Evolutionary conservation across 2,797 vertebrate species (phyloP), one percentile per base, ranked within the genome.

Genomic region (Clarias fuscus): DNA sequence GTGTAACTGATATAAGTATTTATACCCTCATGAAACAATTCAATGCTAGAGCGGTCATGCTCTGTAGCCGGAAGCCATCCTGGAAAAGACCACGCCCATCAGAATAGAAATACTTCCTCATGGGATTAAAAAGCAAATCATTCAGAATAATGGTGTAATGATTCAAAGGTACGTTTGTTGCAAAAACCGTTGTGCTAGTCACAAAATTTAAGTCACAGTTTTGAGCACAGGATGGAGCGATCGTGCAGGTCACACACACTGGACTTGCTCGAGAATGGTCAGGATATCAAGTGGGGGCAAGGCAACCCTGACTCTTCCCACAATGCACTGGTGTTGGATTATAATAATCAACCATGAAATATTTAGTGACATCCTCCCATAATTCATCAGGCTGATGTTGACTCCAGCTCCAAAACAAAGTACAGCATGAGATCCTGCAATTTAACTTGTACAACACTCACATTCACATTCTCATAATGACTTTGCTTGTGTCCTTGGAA

Each of bases 381-480:
- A 65, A 62, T 53, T 65, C 5, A 75, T 8, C 79, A 70, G 53
- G 48, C 65, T 61, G n/a, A 83, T 48, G 37, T 24, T 76, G 22
- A 14, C 48, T 30, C 24, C 22, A 76, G 71, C 24, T 62, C 30
- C 17, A 40, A 24, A 75, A 87, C 72, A 72, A n/a, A 14, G 70
- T 17, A 40, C 65, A 73, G 37, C 43, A 79, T 11, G n/a, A 58
- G 82, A 64, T 20, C 58, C 40, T 24, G 40, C 65, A 48, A 48
- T 75, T 67, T 84, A 27, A 7, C 77, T 67, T 43, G 61, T 68
- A 48, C 43, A 33, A 22, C 15, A 24, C 75, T 24, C 20, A n/a
- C 20, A 10, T 15, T 58, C 20, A 56, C 30, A 80, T 24, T 40
- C 75, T 37, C 33, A 37, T 87, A 62, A 76, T 82, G n/a, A 78